Conservation (phyloP, 2,113 vertebrate species). For the Brachypteracias leptosomus region DNA sequence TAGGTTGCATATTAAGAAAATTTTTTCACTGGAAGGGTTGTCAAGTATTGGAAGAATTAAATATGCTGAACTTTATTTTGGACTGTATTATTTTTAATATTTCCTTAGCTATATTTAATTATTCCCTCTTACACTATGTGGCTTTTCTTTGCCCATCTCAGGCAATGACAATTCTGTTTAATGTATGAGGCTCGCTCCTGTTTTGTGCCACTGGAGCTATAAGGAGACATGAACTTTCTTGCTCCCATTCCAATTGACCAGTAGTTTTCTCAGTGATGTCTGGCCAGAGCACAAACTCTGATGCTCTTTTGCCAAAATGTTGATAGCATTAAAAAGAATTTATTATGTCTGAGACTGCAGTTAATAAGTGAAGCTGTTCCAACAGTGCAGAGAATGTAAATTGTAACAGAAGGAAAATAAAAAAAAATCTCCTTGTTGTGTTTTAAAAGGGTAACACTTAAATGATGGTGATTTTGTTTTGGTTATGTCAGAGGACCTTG, state of each 20-base stretch:
- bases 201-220: not conserved
- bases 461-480: not conserved
- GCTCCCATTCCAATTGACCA: not conserved
- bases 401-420: not conserved
- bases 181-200: rapidly evolving
- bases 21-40: no score
- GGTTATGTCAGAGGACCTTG: not conserved
- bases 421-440: not conserved
- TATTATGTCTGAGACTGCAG: not conserved
- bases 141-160: not conserved
- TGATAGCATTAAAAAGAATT: not conserved
- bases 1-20: no score
- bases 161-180: not conserved
- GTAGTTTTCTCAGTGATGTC: not conserved
- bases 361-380: not conserved
- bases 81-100: not conserved
- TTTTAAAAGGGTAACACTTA: not conserved
- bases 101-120: not conserved
- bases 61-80: not conserved
- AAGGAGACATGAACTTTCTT: not conserved
- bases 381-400: not conserved
- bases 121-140: not conserved
- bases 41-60: no score
- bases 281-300: not conserved
- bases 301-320: not conserved